A percentile compares a stretch with the other conserved stretches of the same genome.
Evolutionary conservation across 2,113 vertebrate species (phyloP).

Genomic region (Amphiprion percula): DNA sequence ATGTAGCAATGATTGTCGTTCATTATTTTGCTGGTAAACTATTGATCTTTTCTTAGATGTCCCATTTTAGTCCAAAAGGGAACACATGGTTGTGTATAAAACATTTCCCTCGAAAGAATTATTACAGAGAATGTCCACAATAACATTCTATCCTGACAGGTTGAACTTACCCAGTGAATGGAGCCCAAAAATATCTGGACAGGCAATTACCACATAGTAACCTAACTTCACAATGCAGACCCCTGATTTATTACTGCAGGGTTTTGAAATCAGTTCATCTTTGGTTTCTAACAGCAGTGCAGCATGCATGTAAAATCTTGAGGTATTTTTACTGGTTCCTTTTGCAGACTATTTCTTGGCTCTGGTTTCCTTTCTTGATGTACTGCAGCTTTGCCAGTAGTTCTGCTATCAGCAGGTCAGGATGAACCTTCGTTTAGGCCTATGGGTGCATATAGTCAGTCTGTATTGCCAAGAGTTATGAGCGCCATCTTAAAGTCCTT

Average conservation of each 20-base stretch:
- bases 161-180: too few relatives aligned
- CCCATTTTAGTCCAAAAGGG: too few relatives aligned
- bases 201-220: not conserved
- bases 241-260: slow-evolving; percentile 18
- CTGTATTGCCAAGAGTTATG: slow-evolving; percentile 9
- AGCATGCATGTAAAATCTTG: not conserved
- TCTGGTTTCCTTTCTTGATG: not conserved
- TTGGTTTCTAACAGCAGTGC: slow-evolving; percentile 4
- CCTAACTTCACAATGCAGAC: not conserved
- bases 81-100: too few relatives aligned
- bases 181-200: not conserved
- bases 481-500: slow-evolving; percentile 10
- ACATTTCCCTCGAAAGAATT: too few relatives aligned
- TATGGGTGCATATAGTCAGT: not conserved
- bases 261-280: slow-evolving; percentile 12
- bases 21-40: too few relatives aligned
- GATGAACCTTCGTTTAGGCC: not conserved
- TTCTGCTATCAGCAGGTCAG: not conserved
- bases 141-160: too few relatives aligned
- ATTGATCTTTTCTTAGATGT: too few relatives aligned
- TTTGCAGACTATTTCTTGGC: not conserved
- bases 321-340: too few relatives aligned
- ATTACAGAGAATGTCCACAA: too few relatives aligned
- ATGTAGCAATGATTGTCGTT: too few relatives aligned
- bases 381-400: not conserved